phyloP scores from a whole-genome alignment of 2,888 invertebrate genomes.

The Labia minor region DNA sequence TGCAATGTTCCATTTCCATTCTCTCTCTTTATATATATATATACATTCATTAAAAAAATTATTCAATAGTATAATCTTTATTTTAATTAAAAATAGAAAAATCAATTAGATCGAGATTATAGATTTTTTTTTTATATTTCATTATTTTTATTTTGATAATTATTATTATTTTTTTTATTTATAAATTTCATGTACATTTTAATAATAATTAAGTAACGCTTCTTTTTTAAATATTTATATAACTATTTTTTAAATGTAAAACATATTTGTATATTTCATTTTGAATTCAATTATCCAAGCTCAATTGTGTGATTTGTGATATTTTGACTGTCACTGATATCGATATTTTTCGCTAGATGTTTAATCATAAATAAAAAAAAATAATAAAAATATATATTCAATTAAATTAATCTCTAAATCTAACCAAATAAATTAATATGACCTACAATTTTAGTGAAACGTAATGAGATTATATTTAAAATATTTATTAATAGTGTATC shows the following conservation, averaged over 20 bases:
- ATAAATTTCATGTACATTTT: neutral
- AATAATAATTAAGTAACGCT: neutral
- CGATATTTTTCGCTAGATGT: neutral
- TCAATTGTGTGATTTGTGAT: neutral
- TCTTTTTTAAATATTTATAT: neutral
- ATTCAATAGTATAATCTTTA: conserved; percentile 1
- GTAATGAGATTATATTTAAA: conserved; percentile 7
- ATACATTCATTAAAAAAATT: neutral
- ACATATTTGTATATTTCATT: neutral
- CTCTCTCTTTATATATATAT: neutral
- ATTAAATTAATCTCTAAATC: neutral
- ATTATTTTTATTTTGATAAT: neutral
- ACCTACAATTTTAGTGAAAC: neutral
- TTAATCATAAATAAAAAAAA: neutral
- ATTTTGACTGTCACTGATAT: neutral
- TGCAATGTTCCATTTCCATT: neutral
- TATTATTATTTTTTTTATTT: neutral
- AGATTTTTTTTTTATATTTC: neutral
- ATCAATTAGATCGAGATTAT: neutral
- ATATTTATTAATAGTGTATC: conserved; percentile 2
- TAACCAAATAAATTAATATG: neutral
- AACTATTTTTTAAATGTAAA: neutral
- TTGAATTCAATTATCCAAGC: conserved; percentile 4
- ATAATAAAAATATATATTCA: neutral
- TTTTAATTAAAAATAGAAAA: neutral